Conservation (phyloP, 2,888 invertebrate genomes). For the Troides oblongomaculatus region DNA sequence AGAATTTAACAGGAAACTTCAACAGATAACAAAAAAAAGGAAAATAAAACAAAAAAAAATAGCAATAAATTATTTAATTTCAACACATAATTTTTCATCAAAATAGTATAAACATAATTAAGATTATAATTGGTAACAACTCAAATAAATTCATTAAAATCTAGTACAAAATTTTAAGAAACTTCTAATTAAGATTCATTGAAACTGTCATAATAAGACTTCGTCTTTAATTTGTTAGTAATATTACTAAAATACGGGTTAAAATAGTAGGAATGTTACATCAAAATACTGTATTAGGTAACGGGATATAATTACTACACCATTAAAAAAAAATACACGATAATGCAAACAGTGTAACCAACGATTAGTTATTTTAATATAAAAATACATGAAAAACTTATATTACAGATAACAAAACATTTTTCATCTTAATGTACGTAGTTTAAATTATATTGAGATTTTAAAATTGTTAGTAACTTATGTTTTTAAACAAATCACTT, state of each 20-base stretch:
- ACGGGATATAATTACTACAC: neutral
- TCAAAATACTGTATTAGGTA: neutral
- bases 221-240: neutral
- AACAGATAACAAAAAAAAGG: neutral
- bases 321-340: neutral
- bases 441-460: too few species aligned
- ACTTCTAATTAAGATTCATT: neutral
- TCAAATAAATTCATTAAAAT: neutral
- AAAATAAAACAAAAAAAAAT: slow-evolving; percentile 30
- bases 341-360: neutral
- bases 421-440: too few species aligned
- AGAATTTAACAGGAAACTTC: too few species aligned
- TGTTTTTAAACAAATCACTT: too few species aligned
- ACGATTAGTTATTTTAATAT: too few species aligned
- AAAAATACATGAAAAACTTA: too few species aligned
- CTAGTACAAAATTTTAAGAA: neutral
- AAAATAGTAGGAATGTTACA: neutral
- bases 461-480: too few species aligned
- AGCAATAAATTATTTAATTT: slow-evolving; percentile 62
- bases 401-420: too few species aligned
- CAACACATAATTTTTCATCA: slow-evolving; percentile 44
- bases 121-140: neutral
- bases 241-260: neutral
- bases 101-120: slow-evolving; percentile 32
- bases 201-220: neutral